Evolutionary conservation across 2,113 vertebrate species (phyloP).

Genomic region (Erinaceus europaeus): DNA sequence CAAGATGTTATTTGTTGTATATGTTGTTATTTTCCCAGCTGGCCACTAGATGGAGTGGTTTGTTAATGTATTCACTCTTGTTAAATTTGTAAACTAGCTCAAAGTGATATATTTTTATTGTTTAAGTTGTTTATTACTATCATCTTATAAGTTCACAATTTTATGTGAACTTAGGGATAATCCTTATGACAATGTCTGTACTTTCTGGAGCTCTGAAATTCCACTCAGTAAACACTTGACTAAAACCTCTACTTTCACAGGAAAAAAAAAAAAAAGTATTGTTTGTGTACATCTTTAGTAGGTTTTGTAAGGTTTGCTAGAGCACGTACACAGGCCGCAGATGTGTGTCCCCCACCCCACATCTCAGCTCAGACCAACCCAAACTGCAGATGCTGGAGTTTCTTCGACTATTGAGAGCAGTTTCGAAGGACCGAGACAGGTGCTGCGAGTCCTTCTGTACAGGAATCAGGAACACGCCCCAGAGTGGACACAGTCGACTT

Average conservation of each 20-base stretch:
- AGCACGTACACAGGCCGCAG: background rate
- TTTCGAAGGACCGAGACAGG: background rate
- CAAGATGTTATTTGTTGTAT: background rate
- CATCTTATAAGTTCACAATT: background rate
- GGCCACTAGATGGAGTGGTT: slow-evolving; percentile 66
- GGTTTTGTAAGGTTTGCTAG: background rate
- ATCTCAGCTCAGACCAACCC: background rate
- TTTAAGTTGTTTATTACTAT: slow-evolving; percentile 4
- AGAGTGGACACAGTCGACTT: background rate
- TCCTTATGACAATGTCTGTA: background rate
- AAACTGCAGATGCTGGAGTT: background rate
- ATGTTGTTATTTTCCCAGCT: slow-evolving; percentile 19
- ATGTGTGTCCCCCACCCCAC: background rate
- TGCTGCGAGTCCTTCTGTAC: background rate
- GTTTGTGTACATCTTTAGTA: too few relatives aligned
- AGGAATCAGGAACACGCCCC: background rate
- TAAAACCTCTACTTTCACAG: too few relatives aligned
- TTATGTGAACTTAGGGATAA: background rate
- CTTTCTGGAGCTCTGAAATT: background rate
- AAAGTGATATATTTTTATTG: background rate
- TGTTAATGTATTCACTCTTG: slow-evolving; percentile 31
- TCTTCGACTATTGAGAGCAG: background rate
- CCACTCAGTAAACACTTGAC: background rate
- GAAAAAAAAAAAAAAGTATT: too few relatives aligned
- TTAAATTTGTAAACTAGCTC: background rate